phyloP scores from a whole-genome alignment of 2,797 vertebrate species.

The Urophycis tenuis region DNA sequence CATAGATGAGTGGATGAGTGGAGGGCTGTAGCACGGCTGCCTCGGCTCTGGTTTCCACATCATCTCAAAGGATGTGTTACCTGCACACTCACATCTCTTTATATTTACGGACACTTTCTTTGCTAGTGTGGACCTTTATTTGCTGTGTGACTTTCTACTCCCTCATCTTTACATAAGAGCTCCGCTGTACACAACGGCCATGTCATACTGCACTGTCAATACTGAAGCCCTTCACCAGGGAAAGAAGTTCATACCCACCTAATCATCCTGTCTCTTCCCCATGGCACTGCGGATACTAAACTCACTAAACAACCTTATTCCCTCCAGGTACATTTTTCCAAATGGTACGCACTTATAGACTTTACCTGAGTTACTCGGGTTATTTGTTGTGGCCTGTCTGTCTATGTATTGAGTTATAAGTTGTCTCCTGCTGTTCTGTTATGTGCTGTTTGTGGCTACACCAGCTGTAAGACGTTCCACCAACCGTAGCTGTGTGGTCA shows the following conservation, averaged over 20 bases:
- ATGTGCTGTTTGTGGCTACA: background rate
- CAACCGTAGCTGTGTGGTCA: background rate
- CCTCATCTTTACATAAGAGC: too few relatives aligned
- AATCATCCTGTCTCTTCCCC: background rate
- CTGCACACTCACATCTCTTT: background rate
- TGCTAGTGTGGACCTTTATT: too few relatives aligned
- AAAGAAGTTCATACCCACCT: background rate
- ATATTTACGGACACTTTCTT: background rate
- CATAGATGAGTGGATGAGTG: background rate
- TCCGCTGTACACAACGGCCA: too few relatives aligned
- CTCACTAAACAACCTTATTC: background rate
- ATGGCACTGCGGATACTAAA: background rate
- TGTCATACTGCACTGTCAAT: too few relatives aligned
- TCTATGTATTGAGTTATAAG: background rate
- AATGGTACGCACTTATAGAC: background rate
- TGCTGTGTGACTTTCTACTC: too few relatives aligned
- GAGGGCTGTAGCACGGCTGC: background rate
- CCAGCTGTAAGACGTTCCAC: background rate
- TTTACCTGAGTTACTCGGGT: background rate
- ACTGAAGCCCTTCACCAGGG: too few relatives aligned
- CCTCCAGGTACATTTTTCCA: background rate
- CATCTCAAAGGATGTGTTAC: background rate
- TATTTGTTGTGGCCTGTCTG: background rate
- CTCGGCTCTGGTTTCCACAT: background rate
- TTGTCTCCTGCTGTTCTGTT: background rate